Base-by-base conservation (phyloP, 2,113 vertebrate genomes). In the Chitala chitala region DNA sequence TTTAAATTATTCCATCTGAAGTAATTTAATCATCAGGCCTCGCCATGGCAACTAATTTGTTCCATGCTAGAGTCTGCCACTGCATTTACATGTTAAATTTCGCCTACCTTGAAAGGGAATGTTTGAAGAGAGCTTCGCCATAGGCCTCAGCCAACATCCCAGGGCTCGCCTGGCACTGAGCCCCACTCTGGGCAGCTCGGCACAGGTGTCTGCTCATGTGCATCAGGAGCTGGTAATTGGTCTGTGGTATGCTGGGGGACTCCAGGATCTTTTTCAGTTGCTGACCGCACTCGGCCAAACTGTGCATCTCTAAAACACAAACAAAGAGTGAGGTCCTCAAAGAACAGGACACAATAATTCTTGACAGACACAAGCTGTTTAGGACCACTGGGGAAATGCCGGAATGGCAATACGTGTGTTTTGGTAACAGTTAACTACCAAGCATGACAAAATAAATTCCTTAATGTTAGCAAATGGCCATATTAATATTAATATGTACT, bases 281-380 rank as follows among this genome's bases (percentile, higher is more conserved):
- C 59, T 92, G 86, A 13, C 91, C 90, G 0, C 90, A 91, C 56
- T 92, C 92, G 75, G 92, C 91, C 76, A 91, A 65, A 75, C 79
- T 80, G 0, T 75, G 85, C 40, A 78, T 91, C 79, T 93, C 93
- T 92, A 74, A 55, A 65, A 68, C 22, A 48, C 0, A 6, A 15
- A 80, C 3, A 31, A 2, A 22, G 73, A 63, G 29, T 3, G 5
- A 46, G 26, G 15, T 4, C 26, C 59, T 59, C 17, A 54, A 71
- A 38, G 20, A 56, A 26, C 53, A 36, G n/a, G 9, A 8, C 31
- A 44, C 20, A 69, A 68, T n/a, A 59, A n/a, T 5, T 51, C 22
- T 24, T 69, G 44, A 69, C 42, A 31, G 44, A 69, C 42, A 68
- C 17, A 13, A 7, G 15, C 64, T 24, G 3, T 26, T 51, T 29